Conservation (phyloP, 2,888 invertebrate genomes). For the Strigamia transsilvanica region DNA sequence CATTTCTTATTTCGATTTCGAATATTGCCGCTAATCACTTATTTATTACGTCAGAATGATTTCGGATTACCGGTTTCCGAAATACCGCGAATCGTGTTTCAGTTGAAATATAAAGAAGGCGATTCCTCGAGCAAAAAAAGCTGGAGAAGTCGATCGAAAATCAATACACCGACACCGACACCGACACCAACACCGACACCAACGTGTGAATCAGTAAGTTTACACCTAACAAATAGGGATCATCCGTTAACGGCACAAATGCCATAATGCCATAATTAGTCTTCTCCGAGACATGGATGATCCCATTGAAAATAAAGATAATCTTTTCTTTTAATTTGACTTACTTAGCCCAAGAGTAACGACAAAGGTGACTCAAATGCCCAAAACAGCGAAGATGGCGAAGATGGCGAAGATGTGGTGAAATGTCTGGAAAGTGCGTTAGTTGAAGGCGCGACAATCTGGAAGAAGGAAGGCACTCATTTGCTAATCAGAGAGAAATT, state of each 20-base stretch:
- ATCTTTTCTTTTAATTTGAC: no score
- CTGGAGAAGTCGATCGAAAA: neutral
- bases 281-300: no score
- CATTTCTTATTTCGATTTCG: no score
- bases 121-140: neutral
- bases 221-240: neutral
- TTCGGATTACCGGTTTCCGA: conserved; percentile 1
- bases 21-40: neutral
- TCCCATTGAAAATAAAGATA: no score
- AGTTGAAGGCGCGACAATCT: neutral
- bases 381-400: neutral
- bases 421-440: neutral
- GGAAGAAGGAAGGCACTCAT: neutral
- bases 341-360: no score
- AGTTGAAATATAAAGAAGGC: neutral
- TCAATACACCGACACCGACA: neutral
- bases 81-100: neutral
- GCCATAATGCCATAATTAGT: no score
- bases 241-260: no score
- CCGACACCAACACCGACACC: no score
- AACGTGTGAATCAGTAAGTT: neutral
- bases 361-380: neutral
- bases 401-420: neutral
- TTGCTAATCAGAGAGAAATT: neutral
- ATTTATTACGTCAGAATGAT: conserved; percentile 16